Percentiles rank a stretch among this genome's conserved stretches.
Evolutionary conservation across 2,888 invertebrate genomes (phyloP).

Genomic region (Ectemnius lituratus): DNA sequence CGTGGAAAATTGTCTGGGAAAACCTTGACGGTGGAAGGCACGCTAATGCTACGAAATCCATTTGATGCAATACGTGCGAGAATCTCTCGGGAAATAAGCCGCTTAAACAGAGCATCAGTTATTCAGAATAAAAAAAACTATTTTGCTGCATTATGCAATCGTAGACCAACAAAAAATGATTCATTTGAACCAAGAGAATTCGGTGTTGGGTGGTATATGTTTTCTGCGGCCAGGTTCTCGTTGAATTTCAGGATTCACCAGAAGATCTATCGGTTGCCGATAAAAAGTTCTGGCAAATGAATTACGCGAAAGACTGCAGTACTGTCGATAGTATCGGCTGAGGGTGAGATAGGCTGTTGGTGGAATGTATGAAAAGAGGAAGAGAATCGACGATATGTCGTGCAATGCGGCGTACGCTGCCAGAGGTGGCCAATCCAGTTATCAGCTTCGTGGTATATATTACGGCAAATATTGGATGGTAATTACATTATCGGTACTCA

Average conservation of each 20-base stretch:
- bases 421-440: conserved; percentile 25
- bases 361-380: not conserved
- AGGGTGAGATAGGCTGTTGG: not conserved
- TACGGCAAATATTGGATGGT: conserved; percentile 32
- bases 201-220: no score
- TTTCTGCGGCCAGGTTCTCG: no score
- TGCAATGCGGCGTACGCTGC: not conserved
- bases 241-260: not conserved
- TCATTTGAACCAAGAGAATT: not conserved
- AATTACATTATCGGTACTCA: conserved; percentile 5
- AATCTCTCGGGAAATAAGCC: no score
- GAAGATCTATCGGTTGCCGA: conserved; percentile 30
- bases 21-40: no score
- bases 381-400: not conserved
- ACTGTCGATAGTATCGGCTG: conserved; percentile 5
- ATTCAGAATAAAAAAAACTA: no score
- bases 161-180: not conserved
- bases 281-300: conserved; percentile 37
- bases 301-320: conserved; percentile 17
- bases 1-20: no score
- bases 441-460: conserved; percentile 4
- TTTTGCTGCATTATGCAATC: no score
- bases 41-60: no score
- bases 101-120: no score
- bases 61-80: no score